Percentiles rank a stretch among this genome's conserved stretches.
Evolutionary conservation across 2,113 vertebrate species (phyloP).

Genomic region (Nyctereutes procyonoides): DNA sequence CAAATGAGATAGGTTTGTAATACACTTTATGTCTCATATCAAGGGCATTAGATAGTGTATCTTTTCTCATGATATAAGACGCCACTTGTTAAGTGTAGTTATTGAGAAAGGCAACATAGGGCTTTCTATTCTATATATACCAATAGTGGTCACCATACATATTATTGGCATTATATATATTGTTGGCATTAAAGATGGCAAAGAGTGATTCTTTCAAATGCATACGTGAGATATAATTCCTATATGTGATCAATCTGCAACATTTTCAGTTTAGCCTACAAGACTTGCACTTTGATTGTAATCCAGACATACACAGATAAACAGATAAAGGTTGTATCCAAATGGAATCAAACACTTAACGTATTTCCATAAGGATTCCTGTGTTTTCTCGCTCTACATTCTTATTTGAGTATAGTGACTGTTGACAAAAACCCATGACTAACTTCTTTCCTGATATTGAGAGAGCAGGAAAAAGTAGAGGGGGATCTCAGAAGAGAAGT

Average conservation of each 20-base stretch:
- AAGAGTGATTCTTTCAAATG: not conserved
- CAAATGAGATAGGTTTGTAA: not conserved
- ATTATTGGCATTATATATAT: not conserved
- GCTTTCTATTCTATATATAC: not conserved
- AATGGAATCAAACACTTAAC: not conserved
- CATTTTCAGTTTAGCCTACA: not conserved
- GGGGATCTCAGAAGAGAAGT: not conserved
- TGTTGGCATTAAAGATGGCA: not conserved
- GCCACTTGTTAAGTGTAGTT: not conserved
- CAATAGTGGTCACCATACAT: not conserved
- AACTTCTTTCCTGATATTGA: not conserved
- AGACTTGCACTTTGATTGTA: not conserved
- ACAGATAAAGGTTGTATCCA: not conserved
- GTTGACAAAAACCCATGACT: not conserved
- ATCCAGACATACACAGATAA: not conserved
- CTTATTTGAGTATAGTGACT: slow-evolving; percentile 29
- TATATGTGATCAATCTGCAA: not conserved
- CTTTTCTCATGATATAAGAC: slow-evolving; percentile 44
- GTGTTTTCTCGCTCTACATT: not conserved
- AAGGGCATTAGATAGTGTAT: not conserved
- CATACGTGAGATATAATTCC: not conserved
- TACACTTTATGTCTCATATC: not conserved
- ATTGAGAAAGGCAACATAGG: not conserved
- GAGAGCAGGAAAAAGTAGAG: not conserved
- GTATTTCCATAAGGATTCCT: not conserved